Evolutionary conservation across 2,797 vertebrate genomes (phyloP), one percentile per base, ranked within the genome.

Genomic region (Pagetopsis macropterus): DNA sequence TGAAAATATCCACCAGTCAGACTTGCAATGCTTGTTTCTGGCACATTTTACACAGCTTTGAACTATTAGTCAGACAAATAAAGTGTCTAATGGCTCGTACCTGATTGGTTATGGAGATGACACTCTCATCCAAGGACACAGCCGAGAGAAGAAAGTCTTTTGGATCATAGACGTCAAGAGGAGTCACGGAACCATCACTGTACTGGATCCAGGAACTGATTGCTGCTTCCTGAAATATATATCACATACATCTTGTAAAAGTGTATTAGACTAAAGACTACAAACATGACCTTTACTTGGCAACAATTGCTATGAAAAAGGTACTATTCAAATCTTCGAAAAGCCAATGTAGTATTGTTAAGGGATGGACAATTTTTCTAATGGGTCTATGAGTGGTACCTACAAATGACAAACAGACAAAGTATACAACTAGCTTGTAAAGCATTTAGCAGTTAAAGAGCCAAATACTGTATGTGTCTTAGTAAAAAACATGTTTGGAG

Each of bases 201-300:
- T 98, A 99, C 87, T 99, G 91, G 75, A 98, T 93, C 98, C 98
- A 99, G 0, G 94, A 92, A 4, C 96, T 98, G 89, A 98, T 93
- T 40, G 93, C 87, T 8, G 97, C 98, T 87, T 99, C 98, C 98
- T 99, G 91, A 64, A 41, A 63, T 19, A 21, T 2, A 56, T 5
- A 48, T 3, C 31, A 9, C 16, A 43, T 33, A 12, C 9, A 46
- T 55, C 3, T 9, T 41, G 14, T 40, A 17, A 41, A 31, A 7
- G 40, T 8, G 17, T 13, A 12, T 56, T 5, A 45, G 40, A 2
- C 23, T 23, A 23, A 23, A 23, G 23, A 41, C n/a, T 37, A 31
- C 6, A 15, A 40, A 14, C 19, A 19, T 51, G 10, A 16, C 23
- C 10, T 40, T 37, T 40, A 13, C 37, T 15, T 33, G 16, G 16